phyloP scores from a whole-genome alignment of 2,797 vertebrate species.

The Babyrousa celebensis region DNA sequence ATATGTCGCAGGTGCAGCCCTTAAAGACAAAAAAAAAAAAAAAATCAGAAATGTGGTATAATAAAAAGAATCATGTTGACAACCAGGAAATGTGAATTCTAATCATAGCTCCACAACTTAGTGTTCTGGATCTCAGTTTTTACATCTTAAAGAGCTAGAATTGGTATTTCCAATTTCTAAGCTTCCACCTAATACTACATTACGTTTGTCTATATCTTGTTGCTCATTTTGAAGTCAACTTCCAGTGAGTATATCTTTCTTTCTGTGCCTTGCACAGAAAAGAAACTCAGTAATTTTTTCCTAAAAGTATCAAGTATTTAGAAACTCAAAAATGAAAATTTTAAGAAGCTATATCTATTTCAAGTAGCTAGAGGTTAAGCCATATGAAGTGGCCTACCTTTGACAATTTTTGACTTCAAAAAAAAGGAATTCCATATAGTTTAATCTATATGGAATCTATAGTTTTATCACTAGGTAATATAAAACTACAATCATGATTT shows the following conservation, averaged over 20 bases:
- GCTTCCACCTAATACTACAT: neutral
- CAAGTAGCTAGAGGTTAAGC: neutral
- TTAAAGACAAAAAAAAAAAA: too few relatives aligned
- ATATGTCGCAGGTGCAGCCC: too few relatives aligned
- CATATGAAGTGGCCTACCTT: neutral
- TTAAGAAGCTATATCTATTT: constrained; percentile 16
- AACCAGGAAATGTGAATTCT: constrained; percentile 33
- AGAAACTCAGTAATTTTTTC: neutral
- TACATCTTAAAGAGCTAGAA: neutral
- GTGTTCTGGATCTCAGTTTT: constrained; percentile 31
- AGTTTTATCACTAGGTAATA: neutral
- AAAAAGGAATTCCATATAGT: neutral
- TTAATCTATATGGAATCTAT: neutral
- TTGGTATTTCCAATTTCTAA: neutral
- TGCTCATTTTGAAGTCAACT: neutral
- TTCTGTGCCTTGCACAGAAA: constrained; percentile 8
- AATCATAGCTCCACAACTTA: constrained; percentile 4
- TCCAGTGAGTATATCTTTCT: constrained; percentile 15
- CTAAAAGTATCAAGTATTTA: constrained; percentile 58
- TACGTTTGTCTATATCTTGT: neutral
- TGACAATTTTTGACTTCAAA: constrained; percentile 4
- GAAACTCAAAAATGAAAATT: constrained; percentile 59
- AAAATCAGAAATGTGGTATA: neutral
- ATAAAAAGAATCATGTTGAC: neutral
- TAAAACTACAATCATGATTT: constrained; percentile 48